Conservation (phyloP, 2,113 vertebrate genomes). For the Plestiodon gilberti region DNA sequence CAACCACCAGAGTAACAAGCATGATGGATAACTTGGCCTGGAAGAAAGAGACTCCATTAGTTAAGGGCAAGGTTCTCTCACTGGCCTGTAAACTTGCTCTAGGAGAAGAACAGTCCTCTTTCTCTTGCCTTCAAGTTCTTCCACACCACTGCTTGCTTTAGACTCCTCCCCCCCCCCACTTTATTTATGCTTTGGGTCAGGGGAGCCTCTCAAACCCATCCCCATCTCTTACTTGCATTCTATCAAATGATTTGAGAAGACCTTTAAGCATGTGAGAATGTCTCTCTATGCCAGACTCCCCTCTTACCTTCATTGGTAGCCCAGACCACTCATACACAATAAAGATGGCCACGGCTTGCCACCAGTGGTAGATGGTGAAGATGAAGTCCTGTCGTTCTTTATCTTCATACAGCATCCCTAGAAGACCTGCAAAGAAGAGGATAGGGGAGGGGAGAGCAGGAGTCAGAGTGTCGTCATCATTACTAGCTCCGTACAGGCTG, state of each 20-base stretch:
- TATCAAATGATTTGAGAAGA: not conserved
- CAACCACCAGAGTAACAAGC: conserved; percentile 78
- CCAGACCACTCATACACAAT: conserved; percentile 86
- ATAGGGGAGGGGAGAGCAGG: rapidly evolving
- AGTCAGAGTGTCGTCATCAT: not conserved
- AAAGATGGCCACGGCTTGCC: conserved; percentile 94
- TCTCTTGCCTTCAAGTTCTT: not conserved
- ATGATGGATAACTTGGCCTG: conserved; percentile 91
- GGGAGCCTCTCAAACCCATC: not conserved
- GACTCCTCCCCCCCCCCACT: not conserved
- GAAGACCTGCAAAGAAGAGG: conserved; percentile 74
- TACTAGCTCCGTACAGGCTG: not conserved
- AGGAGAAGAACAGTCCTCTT: not conserved
- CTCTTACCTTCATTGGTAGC: conserved; percentile 91
- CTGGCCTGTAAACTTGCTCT: not conserved
- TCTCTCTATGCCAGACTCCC: not conserved
- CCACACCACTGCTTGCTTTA: not conserved
- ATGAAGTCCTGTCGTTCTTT: conserved; percentile 95
- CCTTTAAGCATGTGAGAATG: not conserved
- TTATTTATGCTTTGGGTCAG: not conserved
- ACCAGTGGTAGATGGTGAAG: conserved; percentile 98
- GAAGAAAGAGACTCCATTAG: not conserved
- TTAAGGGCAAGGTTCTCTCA: not conserved
- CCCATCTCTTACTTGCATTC: not conserved
- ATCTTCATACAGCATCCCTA: conserved; percentile 92